A percentile compares a stretch with the other conserved stretches of the same genome.
Evolutionary conservation across 37 sponge, comb jelly and placozoan species (phyloP).

Genomic region (Theonella swinhoei): DNA sequence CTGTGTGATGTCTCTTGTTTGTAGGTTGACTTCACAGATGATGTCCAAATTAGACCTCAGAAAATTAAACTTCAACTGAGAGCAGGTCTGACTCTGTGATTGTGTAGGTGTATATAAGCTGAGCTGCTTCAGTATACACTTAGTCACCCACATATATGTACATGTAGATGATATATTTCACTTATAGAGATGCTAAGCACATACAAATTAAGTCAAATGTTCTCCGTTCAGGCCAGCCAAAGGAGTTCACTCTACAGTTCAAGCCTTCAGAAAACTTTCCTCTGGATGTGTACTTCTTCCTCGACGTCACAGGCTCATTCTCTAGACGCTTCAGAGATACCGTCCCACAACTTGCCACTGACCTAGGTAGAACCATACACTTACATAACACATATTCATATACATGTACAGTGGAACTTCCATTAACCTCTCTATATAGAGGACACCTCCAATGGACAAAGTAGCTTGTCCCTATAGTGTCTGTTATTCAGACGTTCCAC

Average conservation of each 20-base stretch:
- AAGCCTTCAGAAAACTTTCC: conserved; percentile 10
- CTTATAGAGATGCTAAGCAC: too few relatives aligned
- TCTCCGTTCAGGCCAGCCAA: neutral
- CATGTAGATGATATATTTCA: too few relatives aligned
- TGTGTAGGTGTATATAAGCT: neutral
- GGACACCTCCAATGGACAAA: too few relatives aligned
- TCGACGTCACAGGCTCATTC: conserved; percentile 27
- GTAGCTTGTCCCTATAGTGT: neutral
- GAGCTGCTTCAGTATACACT: too few relatives aligned
- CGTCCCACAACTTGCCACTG: neutral
- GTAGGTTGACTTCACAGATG: neutral
- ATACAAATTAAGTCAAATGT: too few relatives aligned
- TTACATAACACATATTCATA: too few relatives aligned
- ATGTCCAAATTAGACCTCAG: neutral
- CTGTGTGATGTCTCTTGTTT: too few relatives aligned
- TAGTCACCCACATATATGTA: too few relatives aligned
- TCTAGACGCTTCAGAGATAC: neutral
- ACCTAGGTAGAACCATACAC: neutral
- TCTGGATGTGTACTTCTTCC: conserved; percentile 40
- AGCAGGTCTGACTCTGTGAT: neutral
- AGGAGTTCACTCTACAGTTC: neutral
- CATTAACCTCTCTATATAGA: neutral
- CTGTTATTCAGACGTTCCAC: neutral
- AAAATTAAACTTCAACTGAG: neutral
- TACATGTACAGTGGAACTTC: too few relatives aligned